phyloP scores from a whole-genome alignment of 1,140 invertebrate genomes.

The Drosophila nebulosa region DNA sequence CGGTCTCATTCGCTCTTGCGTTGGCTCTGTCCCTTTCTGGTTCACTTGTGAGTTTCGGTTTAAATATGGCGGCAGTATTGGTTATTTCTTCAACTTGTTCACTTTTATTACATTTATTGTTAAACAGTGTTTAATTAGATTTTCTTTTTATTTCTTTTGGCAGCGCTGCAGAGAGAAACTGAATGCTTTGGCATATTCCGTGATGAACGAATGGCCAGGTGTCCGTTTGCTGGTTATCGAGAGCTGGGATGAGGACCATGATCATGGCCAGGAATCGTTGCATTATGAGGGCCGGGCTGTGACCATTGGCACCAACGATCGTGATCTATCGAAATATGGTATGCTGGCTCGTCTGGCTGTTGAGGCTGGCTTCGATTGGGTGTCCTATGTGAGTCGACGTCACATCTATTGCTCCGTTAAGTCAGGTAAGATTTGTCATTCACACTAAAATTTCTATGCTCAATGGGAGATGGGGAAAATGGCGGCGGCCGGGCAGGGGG shows the following conservation, averaged over 20 bases:
- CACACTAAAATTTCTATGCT: neutral
- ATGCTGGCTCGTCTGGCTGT: constrained; percentile 97
- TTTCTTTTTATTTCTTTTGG: constrained; percentile 23
- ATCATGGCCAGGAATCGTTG: constrained; percentile 90
- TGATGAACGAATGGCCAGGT: constrained; percentile 99
- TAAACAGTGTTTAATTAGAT: constrained; percentile 49
- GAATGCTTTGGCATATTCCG: constrained; percentile 95
- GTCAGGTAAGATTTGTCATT: constrained; percentile 88
- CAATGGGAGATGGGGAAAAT: constrained; percentile 6
- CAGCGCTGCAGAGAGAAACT: constrained; percentile 98
- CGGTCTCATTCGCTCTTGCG: neutral
- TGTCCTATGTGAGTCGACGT: constrained; percentile 96
- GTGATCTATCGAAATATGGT: constrained; percentile 95
- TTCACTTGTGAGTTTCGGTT: constrained; percentile 19
- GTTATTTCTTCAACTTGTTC: neutral
- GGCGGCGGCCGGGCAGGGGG: neutral
- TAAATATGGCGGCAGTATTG: constrained; percentile 63
- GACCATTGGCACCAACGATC: constrained; percentile 96
- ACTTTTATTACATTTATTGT: neutral
- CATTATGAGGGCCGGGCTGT: constrained; percentile 98
- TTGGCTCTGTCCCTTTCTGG: constrained; percentile 1
- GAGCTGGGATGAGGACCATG: constrained; percentile 95
- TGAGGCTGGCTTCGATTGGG: constrained; percentile 99
- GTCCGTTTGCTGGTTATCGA: constrained; percentile 95
- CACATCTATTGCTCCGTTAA: constrained; percentile 99